Evolutionary conservation across 2,888 invertebrate genomes (phyloP).

Genomic region (Blastobasis lacticolella): DNA sequence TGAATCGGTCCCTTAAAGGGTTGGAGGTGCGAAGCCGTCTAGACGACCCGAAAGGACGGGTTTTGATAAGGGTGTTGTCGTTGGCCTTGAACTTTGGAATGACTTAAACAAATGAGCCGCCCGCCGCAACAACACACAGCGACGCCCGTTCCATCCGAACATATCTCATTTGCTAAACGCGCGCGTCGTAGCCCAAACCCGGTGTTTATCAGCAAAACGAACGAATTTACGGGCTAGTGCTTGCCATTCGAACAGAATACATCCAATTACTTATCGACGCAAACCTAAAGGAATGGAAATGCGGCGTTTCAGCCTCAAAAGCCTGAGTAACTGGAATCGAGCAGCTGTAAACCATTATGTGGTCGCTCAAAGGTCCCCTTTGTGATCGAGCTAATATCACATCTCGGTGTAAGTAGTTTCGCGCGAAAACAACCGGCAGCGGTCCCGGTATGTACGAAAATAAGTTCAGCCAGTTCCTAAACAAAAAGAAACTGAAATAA

Average conservation of each 20-base stretch:
- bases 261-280: conserved; percentile 47
- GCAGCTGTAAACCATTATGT: conserved; percentile 28
- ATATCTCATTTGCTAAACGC: conserved; percentile 22
- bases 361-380: conserved; percentile 22
- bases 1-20: conserved; percentile 57
- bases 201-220: conserved; percentile 37
- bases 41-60: conserved; percentile 67
- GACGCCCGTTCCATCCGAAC: conserved; percentile 18
- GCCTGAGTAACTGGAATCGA: conserved; percentile 42
- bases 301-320: conserved; percentile 33
- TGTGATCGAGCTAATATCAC: conserved; percentile 35
- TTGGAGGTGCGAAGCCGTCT: conserved; percentile 68
- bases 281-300: conserved; percentile 37
- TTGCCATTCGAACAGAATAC: conserved; percentile 47
- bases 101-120: conserved; percentile 65
- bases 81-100: conserved; percentile 66
- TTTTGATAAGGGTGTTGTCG: conserved; percentile 66
- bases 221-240: conserved; percentile 44
- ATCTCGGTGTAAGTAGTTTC: conserved; percentile 25
- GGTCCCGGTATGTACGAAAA: conserved; percentile 59
- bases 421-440: conserved; percentile 47
- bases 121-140: conserved; percentile 31
- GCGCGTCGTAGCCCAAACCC: conserved; percentile 22
- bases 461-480: conserved; percentile 70
- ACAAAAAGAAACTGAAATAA: conserved; percentile 74